Evolutionary conservation across 2,113 vertebrate genomes (phyloP).

Genomic region (Dicrurus megarhynchus): DNA sequence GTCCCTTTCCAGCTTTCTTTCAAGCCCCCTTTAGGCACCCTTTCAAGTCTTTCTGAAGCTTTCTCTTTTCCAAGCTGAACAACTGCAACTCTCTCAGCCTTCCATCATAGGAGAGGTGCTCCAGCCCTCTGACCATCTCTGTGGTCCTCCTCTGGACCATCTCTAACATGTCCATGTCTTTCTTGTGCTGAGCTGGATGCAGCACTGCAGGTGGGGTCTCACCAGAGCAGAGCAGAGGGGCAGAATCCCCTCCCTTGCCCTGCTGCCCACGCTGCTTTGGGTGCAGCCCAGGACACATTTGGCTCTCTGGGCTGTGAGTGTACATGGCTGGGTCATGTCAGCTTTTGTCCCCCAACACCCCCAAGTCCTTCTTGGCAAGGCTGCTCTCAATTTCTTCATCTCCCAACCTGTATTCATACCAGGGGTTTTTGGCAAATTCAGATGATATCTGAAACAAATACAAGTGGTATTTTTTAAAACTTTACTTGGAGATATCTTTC

Average conservation of each 20-base stretch:
- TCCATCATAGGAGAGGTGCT: background rate
- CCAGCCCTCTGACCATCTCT: background rate
- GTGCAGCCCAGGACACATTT: background rate
- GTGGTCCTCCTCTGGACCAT: background rate
- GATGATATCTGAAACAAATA: background rate
- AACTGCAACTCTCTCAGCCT: background rate
- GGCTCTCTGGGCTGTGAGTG: background rate
- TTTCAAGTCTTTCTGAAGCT: background rate
- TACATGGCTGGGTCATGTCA: background rate
- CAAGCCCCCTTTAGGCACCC: background rate
- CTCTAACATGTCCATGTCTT: background rate
- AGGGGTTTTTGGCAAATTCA: background rate
- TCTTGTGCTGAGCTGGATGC: background rate
- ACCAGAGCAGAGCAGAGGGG: background rate
- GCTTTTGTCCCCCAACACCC: background rate
- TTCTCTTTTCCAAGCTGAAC: background rate
- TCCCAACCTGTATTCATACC: background rate
- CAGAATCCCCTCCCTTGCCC: background rate
- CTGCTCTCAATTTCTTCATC: background rate
- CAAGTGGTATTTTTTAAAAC: accelerated
- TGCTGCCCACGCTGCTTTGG: accelerated
- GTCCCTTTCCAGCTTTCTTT: background rate
- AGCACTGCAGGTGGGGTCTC: background rate
- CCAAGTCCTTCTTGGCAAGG: accelerated
- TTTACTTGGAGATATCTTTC: background rate